phyloP scores from a whole-genome alignment of 2,888 invertebrate species.

The Thereva nobilitata region DNA sequence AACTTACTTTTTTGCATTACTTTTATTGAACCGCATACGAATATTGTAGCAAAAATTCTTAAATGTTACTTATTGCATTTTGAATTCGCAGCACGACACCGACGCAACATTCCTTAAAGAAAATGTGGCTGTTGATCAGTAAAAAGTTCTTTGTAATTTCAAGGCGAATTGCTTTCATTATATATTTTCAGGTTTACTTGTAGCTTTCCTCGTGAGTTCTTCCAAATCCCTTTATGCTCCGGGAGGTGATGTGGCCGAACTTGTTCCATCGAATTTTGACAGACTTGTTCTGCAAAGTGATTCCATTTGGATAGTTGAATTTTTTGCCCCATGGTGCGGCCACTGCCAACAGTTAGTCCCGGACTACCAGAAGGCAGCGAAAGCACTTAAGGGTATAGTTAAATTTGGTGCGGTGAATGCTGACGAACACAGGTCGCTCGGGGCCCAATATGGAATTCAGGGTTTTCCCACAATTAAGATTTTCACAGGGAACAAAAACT shows the following conservation, averaged over 20 bases:
- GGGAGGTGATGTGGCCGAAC: slow-evolving; percentile 77
- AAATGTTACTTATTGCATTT: too few species aligned
- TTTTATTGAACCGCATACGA: too few species aligned
- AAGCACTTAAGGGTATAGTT: slow-evolving; percentile 88
- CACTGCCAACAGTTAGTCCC: slow-evolving; percentile 88
- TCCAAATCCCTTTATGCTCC: slow-evolving; percentile 66
- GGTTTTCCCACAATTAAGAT: slow-evolving; percentile 98
- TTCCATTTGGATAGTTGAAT: slow-evolving; percentile 91
- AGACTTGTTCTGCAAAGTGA: slow-evolving; percentile 79
- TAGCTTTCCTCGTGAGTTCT: too few species aligned
- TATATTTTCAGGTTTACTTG: too few species aligned
- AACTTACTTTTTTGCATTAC: too few species aligned
- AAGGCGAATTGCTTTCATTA: too few species aligned
- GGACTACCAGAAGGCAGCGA: slow-evolving; percentile 92
- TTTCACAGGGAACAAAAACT: slow-evolving; percentile 81
- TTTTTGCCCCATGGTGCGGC: slow-evolving; percentile 90
- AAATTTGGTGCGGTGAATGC: slow-evolving; percentile 95
- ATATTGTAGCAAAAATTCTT: too few species aligned
- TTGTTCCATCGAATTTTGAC: slow-evolving; percentile 88
- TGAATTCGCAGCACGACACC: too few species aligned
- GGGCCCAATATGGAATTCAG: slow-evolving; percentile 76
- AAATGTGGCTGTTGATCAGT: too few species aligned
- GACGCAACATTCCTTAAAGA: too few species aligned
- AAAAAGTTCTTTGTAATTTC: too few species aligned
- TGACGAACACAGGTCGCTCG: slow-evolving; percentile 83